Evolutionary conservation across 2,888 invertebrate genomes (phyloP), one percentile per base, ranked within the genome.

Genomic region (Ditula angustiorana): DNA sequence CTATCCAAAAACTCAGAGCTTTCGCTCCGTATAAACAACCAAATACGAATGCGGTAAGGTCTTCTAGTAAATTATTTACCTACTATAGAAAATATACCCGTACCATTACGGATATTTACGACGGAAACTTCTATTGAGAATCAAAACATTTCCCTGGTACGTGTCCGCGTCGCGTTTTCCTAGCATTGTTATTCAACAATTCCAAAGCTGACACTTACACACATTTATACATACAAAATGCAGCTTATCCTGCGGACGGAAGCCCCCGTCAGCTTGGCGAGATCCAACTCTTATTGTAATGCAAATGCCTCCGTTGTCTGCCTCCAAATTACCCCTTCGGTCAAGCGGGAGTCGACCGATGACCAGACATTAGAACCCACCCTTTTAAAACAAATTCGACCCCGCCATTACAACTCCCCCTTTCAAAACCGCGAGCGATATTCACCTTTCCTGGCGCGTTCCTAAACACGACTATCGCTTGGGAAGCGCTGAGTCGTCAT

Each of bases 281-380:
- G 87, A 87, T 88, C 85, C 87, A 81, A 83, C 73, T 82, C 81
- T 85, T 88, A 90, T 92, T 92, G 88, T 92, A 78, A 92, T 92
- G 92, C 90, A 92, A 92, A 92, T 92, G 85, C 75, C 86, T 85
- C 78, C 89, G 90, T 85, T 89, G 92, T 92, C 92, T 92, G 92
- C 91, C 85, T 92, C 83, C 85, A 88, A 92, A 92, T 91, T 89
- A 87, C 87, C 90, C 89, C 86, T 87, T 86, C 88, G 91, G 92
- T 90, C 92, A 91, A 89, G 86, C 86, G 78, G 80, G 86, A 86
- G 79, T 79, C 85, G 78, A 73, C 80, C 86, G 84, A 86, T 88
- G 88, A 87, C 88, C 90, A 85, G 81, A 83, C 90, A 88, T 90
- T 90, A 89, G 84, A 87, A 85, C 85, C 88, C 88, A 84, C 88